Evolutionary conservation across 2,888 invertebrate species (phyloP), one percentile per base, ranked within the genome.

Genomic region (Polietes domitor): DNA sequence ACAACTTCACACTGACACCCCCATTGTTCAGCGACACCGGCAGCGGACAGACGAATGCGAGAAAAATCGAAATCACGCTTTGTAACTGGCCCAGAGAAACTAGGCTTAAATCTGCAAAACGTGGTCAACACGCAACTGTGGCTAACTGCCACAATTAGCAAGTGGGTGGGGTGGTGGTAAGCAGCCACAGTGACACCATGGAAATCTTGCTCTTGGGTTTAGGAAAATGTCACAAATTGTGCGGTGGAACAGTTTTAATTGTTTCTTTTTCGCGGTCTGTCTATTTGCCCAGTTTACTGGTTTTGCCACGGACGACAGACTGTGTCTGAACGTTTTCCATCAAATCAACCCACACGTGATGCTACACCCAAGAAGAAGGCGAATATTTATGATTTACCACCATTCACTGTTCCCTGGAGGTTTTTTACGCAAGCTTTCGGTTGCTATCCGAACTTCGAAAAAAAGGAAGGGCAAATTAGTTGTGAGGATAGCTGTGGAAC

Each of bases 101-200:
- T 37, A 55, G 43, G 78, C 61, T 82, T 41, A 77, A 73, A 68
- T 37, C 24, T 43, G 82, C 78, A 19, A 84, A 82, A 84, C 84
- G 84, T 84, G 78, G 84, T 55, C 72, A 78, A 63, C 84, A 84
- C 84, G 82, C 81, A 84, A 84, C 65, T 19, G 78, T 78, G 78
- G 63, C 82, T 84, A 84, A 82, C 81, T 79, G 82, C 78, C 32
- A 79, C 84, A 84, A 84, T 84, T 84, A 84, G 61, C 78, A 84
- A 84, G 84, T 84, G 84, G 84, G 84, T 82, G 79, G 84, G 78
- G 43, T 65, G 63, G 63, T 65, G 28, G 50, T 21, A 61, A 70
- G 37, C 47, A 77, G 61, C 68, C 58, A 12, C 9, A 63, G 15
- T 17, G 21, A 28, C 63, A 71, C 61, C 28, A 26, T 26, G 58